phyloP scores from a whole-genome alignment of 2,888 invertebrate species.

The Eulithis testata region DNA sequence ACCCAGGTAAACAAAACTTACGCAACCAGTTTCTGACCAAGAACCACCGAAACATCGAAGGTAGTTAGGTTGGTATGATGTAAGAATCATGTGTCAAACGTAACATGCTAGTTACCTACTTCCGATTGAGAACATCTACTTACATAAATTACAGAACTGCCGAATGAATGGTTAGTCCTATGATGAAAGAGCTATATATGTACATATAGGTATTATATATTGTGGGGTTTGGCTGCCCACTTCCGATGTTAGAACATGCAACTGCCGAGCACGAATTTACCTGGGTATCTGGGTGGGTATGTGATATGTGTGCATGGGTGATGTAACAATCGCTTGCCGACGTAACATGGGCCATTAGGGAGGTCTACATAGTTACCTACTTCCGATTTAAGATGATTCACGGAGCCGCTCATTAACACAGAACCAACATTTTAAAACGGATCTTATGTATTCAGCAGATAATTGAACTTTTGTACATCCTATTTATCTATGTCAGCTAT shows the following conservation, averaged over 20 bases:
- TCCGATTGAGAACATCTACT: constrained; percentile 41
- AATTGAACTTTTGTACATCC: background rate
- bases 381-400: constrained; percentile 27
- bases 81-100: constrained; percentile 46
- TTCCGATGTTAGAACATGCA: constrained; percentile 39
- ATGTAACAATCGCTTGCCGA: constrained; percentile 17
- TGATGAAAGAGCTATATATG: constrained; percentile 16
- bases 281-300: background rate
- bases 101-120: constrained; percentile 42
- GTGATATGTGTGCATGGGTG: constrained; percentile 6
- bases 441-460: constrained; percentile 10
- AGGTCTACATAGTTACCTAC: constrained; percentile 16
- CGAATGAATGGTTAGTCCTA: constrained; percentile 3
- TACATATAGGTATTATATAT: too few species aligned
- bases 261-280: constrained; percentile 2
- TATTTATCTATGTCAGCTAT: background rate
- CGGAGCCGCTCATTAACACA: background rate
- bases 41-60: constrained; percentile 43
- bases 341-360: constrained; percentile 19
- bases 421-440: constrained; percentile 12
- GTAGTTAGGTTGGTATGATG: constrained; percentile 43
- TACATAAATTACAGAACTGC: constrained; percentile 14
- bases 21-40: constrained; percentile 67
- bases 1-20: constrained; percentile 76
- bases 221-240: constrained; percentile 39